Evolutionary conservation across 2,797 vertebrate species (phyloP), one percentile per base, ranked within the genome.

Genomic region (Bovichtus variegatus): DNA sequence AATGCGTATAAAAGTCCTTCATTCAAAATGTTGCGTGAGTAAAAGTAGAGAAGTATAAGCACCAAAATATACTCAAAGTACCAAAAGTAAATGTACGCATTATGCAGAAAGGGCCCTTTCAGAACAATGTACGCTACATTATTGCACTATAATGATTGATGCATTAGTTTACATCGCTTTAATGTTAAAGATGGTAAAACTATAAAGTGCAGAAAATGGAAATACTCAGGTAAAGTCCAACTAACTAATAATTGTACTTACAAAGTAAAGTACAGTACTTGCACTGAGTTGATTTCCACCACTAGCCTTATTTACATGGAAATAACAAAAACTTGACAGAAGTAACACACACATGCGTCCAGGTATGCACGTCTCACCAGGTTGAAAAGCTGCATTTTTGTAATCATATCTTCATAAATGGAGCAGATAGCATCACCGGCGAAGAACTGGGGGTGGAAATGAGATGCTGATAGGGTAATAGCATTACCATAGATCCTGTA

Each of bases 391-490:
- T 78, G 71, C 64, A 75, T 80, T 85, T 81, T 82, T 85, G 82
- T 82, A 88, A 85, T 83, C 76, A 73, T 76, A 81, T 76, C 83
- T 87, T 80, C 49, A 76, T 82, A 83, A 90, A 85, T 78, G 80
- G 75, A 86, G 82, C 86, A 66, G 84, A 91, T 90, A 86, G 66
- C 78, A 90, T 88, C 87, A 57, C 78, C 55, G 68, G 65, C 59
- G 65, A 58, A 78, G 84, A 70, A 67, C 78, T 72, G 74, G 69
- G 83, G 85, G 80, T 86, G 86, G 88, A 88, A 90, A 90, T 81
- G 78, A 88, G 83, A 83, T 6, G 61, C 71, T 85, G 89, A 91
- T 86, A 72, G 76, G 41, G 65, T 88, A 84, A 90, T 70, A 77
- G 80, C 71, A 87, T 89, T 90, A 89, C 81, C 47, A 57, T 6